A percentile compares a stretch with the other conserved stretches of the same genome.
These are phyloP conservation scores for Mactromeris polynyma DNA, from an alignment of 2,888 invertebrate genomes.

Conservation along the genomic window DNA sequence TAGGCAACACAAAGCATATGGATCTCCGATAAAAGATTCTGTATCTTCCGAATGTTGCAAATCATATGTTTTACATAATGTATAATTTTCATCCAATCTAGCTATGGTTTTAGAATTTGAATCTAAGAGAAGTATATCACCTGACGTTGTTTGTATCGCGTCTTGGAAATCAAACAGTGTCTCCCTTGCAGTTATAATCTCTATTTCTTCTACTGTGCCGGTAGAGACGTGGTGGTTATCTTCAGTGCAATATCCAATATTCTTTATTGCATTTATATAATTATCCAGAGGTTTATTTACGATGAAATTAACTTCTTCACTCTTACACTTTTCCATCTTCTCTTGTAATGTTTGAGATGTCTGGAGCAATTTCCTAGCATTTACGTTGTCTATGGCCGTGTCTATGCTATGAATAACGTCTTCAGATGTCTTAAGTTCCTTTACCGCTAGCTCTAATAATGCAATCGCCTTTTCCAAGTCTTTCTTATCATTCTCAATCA, in stretches of 20 bases:
- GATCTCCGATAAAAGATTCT: conserved; percentile 25
- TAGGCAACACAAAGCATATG: conserved; percentile 43
- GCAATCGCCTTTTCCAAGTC: neutral
- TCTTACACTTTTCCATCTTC: neutral
- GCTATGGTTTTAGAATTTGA: conserved; percentile 36
- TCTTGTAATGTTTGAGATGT: neutral
- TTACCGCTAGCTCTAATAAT: conserved; percentile 9
- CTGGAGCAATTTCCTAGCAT: conserved; percentile 22
- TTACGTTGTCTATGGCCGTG: neutral
- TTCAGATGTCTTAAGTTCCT: conserved; percentile 13
- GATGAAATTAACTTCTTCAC: neutral
- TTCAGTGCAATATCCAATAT: conserved; percentile 5
- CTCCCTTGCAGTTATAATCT: neutral
- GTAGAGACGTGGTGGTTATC: too few relatives aligned
- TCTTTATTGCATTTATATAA: conserved; percentile 18
- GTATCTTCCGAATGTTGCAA: neutral
- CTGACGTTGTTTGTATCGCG: conserved; percentile 16
- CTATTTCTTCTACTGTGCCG: neutral
- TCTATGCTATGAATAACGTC: neutral
- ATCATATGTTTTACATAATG: conserved; percentile 2
- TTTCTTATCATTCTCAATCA: conserved; percentile 25
- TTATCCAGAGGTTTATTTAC: neutral
- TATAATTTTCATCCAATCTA: neutral
- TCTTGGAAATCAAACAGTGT: conserved; percentile 11
- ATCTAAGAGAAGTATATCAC: conserved; percentile 45